phyloP scores from a whole-genome alignment of 1,140 invertebrate species.

The Diabrotica undecimpunctata region DNA sequence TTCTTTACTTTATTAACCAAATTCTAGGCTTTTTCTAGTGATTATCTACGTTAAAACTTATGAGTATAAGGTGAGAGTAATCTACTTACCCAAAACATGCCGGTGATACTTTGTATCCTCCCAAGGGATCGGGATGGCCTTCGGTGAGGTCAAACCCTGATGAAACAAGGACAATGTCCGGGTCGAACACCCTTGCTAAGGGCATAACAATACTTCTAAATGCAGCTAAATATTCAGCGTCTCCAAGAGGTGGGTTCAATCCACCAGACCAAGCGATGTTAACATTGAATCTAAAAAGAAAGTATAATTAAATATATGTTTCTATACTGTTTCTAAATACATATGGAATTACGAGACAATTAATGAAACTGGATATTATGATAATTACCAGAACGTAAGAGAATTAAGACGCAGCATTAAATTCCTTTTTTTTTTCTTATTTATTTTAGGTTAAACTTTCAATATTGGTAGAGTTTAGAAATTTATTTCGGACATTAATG shows the following conservation, averaged over 20 bases:
- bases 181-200: slow-evolving; percentile 86
- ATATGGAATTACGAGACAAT: not conserved
- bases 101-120: slow-evolving; percentile 90
- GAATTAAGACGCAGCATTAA: no score
- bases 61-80: no score
- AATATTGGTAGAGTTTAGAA: no score
- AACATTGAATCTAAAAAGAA: slow-evolving; percentile 61
- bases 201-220: slow-evolving; percentile 92
- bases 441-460: no score
- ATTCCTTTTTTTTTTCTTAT: no score
- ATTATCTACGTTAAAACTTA: not conserved
- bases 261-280: slow-evolving; percentile 96
- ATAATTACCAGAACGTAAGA: no score
- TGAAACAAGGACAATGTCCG: slow-evolving; percentile 93
- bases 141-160: slow-evolving; percentile 96
- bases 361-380: no score
- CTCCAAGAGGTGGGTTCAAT: slow-evolving; percentile 86
- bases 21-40: not conserved
- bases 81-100: slow-evolving; percentile 95
- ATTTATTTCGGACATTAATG: no score
- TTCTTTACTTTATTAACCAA: not conserved
- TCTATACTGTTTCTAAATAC: not conserved
- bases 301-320: not conserved
- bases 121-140: slow-evolving; percentile 89
- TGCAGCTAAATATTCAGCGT: slow-evolving; percentile 97